These are phyloP conservation scores for Calameuta idolon DNA, from an alignment of 2,888 invertebrate genomes.

Conservation along the genomic window DNA sequence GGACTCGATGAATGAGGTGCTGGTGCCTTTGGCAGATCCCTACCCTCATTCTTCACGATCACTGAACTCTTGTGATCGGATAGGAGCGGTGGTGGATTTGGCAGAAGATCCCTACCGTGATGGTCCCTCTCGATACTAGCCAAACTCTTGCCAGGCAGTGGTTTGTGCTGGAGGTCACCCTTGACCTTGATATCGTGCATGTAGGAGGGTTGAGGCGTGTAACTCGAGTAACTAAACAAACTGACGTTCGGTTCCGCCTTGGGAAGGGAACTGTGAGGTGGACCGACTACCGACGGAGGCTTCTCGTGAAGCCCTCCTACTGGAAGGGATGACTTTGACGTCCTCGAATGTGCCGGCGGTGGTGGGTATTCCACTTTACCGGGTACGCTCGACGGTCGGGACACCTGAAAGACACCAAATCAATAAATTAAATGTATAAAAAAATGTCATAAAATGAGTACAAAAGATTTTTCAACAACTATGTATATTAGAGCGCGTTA, in stretches of 20 bases:
- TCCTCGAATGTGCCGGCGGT: constrained; percentile 68
- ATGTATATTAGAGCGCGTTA: not conserved
- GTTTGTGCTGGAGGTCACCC: constrained; percentile 66
- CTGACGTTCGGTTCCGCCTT: constrained; percentile 79
- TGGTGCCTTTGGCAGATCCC: constrained; percentile 70
- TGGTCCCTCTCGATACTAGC: constrained; percentile 63
- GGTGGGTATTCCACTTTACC: constrained; percentile 64
- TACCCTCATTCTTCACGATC: constrained; percentile 83
- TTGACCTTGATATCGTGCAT: constrained; percentile 75
- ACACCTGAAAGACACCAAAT: constrained; percentile 42
- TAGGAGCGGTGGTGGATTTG: constrained; percentile 77
- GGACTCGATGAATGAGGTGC: constrained; percentile 62
- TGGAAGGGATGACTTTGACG: constrained; percentile 62
- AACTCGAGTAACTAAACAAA: constrained; percentile 76
- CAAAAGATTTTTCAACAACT: not conserved
- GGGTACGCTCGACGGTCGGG: constrained; percentile 61
- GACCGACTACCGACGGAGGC: constrained; percentile 29
- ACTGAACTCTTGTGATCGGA: constrained; percentile 81
- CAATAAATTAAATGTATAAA: not conserved
- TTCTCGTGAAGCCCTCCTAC: constrained; percentile 61
- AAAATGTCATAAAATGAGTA: not conserved
- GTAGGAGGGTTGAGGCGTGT: constrained; percentile 67
- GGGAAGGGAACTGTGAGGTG: constrained; percentile 55
- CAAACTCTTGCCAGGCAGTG: constrained; percentile 62
- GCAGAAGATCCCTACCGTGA: constrained; percentile 66